phyloP scores from a whole-genome alignment of 2,888 invertebrate species.

The Drosophila emarginata region DNA sequence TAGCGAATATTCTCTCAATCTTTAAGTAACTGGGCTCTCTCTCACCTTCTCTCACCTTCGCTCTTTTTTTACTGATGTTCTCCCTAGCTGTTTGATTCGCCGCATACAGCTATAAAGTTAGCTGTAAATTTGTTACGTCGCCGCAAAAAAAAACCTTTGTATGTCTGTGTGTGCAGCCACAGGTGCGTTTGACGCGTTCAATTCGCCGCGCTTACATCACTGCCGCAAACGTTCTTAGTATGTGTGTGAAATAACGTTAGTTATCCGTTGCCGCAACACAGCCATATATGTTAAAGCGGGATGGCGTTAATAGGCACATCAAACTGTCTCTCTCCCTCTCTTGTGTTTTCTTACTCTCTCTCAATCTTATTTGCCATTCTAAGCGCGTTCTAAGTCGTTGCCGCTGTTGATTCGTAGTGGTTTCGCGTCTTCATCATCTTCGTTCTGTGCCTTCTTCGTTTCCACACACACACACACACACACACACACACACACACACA shows the following conservation, averaged over 20 bases:
- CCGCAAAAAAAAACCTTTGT: conserved; percentile 31
- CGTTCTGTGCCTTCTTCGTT: conserved; percentile 23
- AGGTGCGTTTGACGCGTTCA: conserved; percentile 65
- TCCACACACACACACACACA: conserved; percentile 29
- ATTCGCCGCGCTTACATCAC: conserved; percentile 70
- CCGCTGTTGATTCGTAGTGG: conserved; percentile 42
- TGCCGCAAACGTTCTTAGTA: conserved; percentile 29
- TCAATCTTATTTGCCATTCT: conserved; percentile 75
- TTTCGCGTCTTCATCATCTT: conserved; percentile 29
- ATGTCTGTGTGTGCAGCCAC: conserved; percentile 32
- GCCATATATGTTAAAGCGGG: conserved; percentile 41
- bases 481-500: conserved; percentile 17
- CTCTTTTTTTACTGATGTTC: conserved; percentile 2
- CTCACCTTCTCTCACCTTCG: conserved; percentile 10
- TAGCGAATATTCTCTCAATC: conserved; percentile 6
- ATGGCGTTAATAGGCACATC: conserved; percentile 19
- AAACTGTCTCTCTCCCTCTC: conserved; percentile 30
- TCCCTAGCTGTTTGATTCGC: conserved; percentile 35
- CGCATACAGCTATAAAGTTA: conserved; percentile 77
- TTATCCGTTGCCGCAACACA: conserved; percentile 63
- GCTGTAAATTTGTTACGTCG: conserved; percentile 82
- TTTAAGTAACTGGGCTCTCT: neutral
- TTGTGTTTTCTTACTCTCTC: conserved; percentile 5
- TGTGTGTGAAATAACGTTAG: conserved; percentile 76
- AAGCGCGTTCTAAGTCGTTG: conserved; percentile 72